Conservation (phyloP, 2,888 invertebrate species). For the Tribolium freemani region DNA sequence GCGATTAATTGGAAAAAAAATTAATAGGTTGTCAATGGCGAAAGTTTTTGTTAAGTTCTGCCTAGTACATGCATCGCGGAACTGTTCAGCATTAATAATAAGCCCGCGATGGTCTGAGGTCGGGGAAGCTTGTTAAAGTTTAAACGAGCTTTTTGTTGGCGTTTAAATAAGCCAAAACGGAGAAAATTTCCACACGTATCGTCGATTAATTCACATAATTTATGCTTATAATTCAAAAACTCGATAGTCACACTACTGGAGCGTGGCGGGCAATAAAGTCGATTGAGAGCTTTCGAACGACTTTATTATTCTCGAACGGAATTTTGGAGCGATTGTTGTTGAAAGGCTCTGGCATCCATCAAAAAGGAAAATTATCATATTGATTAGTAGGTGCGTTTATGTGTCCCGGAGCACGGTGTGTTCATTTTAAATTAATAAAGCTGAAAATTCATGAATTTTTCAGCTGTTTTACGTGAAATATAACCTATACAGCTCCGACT, state of each 20-base stretch:
- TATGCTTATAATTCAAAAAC: constrained; percentile 2
- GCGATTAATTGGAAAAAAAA: constrained; percentile 5
- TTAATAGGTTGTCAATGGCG: not conserved
- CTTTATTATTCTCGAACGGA: not conserved
- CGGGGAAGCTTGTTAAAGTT: constrained; percentile 8
- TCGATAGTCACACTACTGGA: not conserved
- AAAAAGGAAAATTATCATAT: constrained; percentile 18
- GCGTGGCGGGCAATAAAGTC: not conserved
- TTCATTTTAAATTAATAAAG: constrained; percentile 23
- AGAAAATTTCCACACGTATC: not conserved
- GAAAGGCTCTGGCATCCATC: not conserved
- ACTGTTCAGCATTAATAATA: constrained; percentile 12
- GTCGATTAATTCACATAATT: not conserved
- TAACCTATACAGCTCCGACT: constrained; percentile 4
- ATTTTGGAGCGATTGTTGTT: not conserved
- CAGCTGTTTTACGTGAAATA: not conserved
- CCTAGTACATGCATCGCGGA: not conserved
- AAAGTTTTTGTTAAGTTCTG: not conserved
- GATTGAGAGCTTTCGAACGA: not conserved
- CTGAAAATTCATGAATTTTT: constrained; percentile 26
- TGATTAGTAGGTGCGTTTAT: constrained; percentile 2
- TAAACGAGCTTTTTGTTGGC: constrained; percentile 2
- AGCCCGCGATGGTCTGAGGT: constrained; percentile 3
- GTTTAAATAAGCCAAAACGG: not conserved
- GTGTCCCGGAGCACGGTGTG: constrained; percentile 5